Percentiles rank a stretch among this genome's conserved stretches.
These are phyloP conservation scores for Lucinisca nassula DNA, from an alignment of 2,888 invertebrate genomes.

Conservation along the genomic window DNA sequence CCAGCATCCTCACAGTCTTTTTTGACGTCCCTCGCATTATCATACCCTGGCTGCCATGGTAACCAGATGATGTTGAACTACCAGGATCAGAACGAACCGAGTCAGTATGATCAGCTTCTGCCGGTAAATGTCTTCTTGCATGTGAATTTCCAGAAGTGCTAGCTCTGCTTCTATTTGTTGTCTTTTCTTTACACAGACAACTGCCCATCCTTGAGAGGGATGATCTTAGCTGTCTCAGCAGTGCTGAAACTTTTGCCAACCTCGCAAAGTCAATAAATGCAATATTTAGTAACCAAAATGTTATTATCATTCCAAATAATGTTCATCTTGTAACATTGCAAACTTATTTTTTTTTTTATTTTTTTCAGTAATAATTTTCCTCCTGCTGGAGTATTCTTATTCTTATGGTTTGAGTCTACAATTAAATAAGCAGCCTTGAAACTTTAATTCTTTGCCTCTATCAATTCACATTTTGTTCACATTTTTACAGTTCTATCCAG, in stretches of 20 bases:
- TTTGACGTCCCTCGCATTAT: slow-evolving; percentile 50
- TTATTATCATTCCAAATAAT: slow-evolving; percentile 69
- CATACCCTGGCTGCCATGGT: slow-evolving; percentile 71
- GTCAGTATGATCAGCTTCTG: slow-evolving; percentile 48
- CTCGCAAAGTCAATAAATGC: neutral
- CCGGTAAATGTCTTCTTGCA: slow-evolving; percentile 23
- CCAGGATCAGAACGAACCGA: slow-evolving; percentile 51
- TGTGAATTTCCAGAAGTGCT: slow-evolving; percentile 19
- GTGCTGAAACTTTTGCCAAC: neutral
- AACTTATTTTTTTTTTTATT: no score
- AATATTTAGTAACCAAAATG: slow-evolving; percentile 56
- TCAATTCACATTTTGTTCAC: no score
- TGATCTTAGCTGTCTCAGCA: neutral
- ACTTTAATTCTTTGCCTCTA: no score
- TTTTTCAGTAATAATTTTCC: no score
- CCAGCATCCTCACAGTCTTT: slow-evolving; percentile 90
- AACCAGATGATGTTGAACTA: slow-evolving; percentile 69
- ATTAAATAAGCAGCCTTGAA: no score
- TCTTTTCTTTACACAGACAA: slow-evolving; percentile 92
- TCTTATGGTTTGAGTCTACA: no score
- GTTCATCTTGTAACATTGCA: no score
- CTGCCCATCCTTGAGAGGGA: slow-evolving; percentile 90
- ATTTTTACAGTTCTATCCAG: no score
- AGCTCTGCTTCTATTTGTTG: neutral
- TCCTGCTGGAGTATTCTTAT: no score